phyloP scores from a whole-genome alignment of 2,797 vertebrate genomes.

The Varecia variegata region DNA sequence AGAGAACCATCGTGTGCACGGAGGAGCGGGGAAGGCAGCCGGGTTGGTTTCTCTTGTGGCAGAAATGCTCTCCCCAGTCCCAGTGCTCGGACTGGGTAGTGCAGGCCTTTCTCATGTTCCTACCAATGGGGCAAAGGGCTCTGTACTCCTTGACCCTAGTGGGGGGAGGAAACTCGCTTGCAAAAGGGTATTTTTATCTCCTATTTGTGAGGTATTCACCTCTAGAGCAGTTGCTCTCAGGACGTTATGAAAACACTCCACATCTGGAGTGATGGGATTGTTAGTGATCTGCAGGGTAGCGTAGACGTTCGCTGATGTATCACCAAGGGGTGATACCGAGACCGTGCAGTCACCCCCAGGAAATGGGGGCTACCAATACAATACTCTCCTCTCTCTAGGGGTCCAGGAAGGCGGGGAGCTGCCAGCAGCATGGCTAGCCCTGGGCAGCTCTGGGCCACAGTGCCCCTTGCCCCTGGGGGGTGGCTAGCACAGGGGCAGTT shows the following conservation, averaged over 20 bases:
- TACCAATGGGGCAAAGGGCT: not conserved
- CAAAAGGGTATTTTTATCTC: not conserved
- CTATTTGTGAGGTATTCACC: not conserved
- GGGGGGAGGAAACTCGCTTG: not conserved
- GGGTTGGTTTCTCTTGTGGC: not conserved
- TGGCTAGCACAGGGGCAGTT: not conserved
- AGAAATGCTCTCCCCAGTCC: not conserved
- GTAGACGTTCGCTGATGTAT: not conserved
- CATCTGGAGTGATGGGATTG: not conserved
- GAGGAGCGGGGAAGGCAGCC: not conserved
- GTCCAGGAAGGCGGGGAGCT: not conserved
- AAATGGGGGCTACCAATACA: not conserved
- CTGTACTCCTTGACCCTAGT: not conserved
- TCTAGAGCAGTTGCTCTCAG: not conserved
- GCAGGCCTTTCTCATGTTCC: not conserved
- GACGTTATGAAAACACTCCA: not conserved
- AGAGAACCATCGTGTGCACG: rapidly evolving
- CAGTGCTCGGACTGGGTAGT: not conserved
- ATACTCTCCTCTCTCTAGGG: not conserved
- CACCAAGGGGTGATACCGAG: not conserved
- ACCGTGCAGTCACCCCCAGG: not conserved
- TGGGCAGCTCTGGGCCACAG: not conserved
- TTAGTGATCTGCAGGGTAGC: not conserved
- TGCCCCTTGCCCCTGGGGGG: not conserved
- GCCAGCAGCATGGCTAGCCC: not conserved